phyloP scores from a whole-genome alignment of 1,140 invertebrate genomes.

The Aphelinus certus region DNA sequence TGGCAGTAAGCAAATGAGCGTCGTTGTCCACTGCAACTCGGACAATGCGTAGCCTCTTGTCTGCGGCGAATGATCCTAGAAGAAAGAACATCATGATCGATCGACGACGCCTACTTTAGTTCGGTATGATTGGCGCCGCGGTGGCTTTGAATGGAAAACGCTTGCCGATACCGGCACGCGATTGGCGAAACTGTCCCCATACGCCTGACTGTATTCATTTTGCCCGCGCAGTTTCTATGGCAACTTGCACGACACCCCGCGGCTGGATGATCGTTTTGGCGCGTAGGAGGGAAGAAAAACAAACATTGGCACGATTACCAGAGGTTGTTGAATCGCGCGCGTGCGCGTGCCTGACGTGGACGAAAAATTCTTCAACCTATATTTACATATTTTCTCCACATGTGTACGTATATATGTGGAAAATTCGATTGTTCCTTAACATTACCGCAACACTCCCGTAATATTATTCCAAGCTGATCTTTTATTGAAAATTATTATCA shows the following conservation, averaged over 20 bases:
- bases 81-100: slow-evolving; percentile 10
- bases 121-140: not conserved
- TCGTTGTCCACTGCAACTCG: not conserved
- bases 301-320: too few species aligned
- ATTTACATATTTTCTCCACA: too few species aligned
- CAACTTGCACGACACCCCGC: not conserved
- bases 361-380: too few species aligned
- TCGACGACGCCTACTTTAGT: slow-evolving; percentile 7
- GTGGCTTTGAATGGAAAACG: slow-evolving; percentile 16
- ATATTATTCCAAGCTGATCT: too few species aligned
- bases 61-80: not conserved
- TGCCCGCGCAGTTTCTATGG: slow-evolving; percentile 19
- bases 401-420: too few species aligned
- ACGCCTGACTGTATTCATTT: not conserved
- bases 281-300: not conserved
- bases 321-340: too few species aligned
- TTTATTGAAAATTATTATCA: too few species aligned
- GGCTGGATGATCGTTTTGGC: not conserved
- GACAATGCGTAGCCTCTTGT: not conserved
- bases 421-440: too few species aligned
- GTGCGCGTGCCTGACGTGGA: too few species aligned
- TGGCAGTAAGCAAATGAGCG: not conserved
- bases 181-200: slow-evolving; percentile 16
- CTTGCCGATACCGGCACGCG: not conserved
- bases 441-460: too few species aligned